These are phyloP conservation scores for Hipparchia semele DNA, from an alignment of 2,888 invertebrate genomes.

Conservation along the genomic window DNA sequence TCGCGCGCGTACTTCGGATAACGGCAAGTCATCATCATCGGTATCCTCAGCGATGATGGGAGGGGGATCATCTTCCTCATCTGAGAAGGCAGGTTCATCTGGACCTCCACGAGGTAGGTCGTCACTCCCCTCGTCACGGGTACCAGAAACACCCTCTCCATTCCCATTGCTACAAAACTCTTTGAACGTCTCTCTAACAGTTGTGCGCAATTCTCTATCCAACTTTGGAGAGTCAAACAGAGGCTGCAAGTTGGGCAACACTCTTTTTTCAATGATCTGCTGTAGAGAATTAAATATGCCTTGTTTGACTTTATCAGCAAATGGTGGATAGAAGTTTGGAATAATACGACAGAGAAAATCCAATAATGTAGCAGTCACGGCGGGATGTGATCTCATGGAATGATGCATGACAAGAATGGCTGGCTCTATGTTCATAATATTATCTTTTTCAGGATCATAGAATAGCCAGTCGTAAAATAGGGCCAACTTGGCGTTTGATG, in stretches of 20 bases:
- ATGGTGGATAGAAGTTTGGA: constrained; percentile 91
- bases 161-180: constrained; percentile 90
- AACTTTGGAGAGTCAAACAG: constrained; percentile 94
- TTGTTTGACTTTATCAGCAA: constrained; percentile 89
- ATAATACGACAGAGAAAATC: constrained; percentile 97
- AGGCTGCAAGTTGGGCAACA: constrained; percentile 92
- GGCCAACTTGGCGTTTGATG: constrained; percentile 95
- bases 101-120: constrained; percentile 76
- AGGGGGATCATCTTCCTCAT: constrained; percentile 89
- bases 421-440: constrained; percentile 98
- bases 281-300: constrained; percentile 92
- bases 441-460: constrained; percentile 95
- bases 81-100: constrained; percentile 91
- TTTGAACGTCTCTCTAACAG: constrained; percentile 95
- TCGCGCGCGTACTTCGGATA: constrained; percentile 89
- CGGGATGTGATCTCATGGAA: constrained; percentile 95
- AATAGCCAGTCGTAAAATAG: constrained; percentile 97
- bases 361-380: constrained; percentile 93
- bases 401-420: constrained; percentile 97
- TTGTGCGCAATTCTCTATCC: constrained; percentile 91
- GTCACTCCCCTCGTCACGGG: constrained; percentile 71
- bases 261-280: constrained; percentile 95
- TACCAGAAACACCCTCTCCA: constrained; percentile 77
- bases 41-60: constrained; percentile 83
- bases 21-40: constrained; percentile 89